A percentile compares a stretch with the other conserved stretches of the same genome.
phyloP scores from a whole-genome alignment of 2,113 vertebrate species.

The Cololabis saira region DNA sequence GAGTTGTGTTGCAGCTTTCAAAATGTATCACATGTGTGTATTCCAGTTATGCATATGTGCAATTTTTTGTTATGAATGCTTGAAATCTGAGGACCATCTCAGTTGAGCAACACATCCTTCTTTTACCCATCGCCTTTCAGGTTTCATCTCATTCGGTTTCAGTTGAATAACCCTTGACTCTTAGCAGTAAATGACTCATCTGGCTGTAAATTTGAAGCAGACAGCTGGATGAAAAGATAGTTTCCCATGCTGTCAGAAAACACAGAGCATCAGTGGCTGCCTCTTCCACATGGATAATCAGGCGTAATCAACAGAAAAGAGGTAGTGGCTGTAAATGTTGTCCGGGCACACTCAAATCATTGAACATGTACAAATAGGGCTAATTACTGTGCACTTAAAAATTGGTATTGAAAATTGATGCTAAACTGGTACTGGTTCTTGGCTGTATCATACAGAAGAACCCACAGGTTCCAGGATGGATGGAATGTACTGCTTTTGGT shows the following conservation, averaged over 20 bases:
- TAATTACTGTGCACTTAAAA: too few species aligned
- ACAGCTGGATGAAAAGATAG: slow-evolving; percentile 52
- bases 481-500: too few species aligned
- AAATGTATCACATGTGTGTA: slow-evolving; percentile 16
- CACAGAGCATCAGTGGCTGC: slow-evolving; percentile 45
- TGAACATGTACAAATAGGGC: not conserved
- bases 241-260: slow-evolving; percentile 57
- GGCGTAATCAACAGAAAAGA: slow-evolving; percentile 51
- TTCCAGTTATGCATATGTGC: slow-evolving; percentile 22
- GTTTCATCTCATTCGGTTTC: slow-evolving; percentile 56
- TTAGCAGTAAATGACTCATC: slow-evolving; percentile 56
- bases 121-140: slow-evolving; percentile 17
- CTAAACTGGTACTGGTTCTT: too few species aligned
- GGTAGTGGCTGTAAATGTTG: slow-evolving; percentile 39
- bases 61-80: slow-evolving; percentile 10
- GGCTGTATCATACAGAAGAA: too few species aligned
- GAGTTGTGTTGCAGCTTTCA: slow-evolving; percentile 10
- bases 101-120: slow-evolving; percentile 6
- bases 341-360: slow-evolving; percentile 17
- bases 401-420: too few species aligned
- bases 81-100: not conserved
- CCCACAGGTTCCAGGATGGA: too few species aligned
- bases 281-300: slow-evolving; percentile 67
- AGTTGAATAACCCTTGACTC: slow-evolving; percentile 48
- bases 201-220: slow-evolving; percentile 45